Evolutionary conservation across 2,113 vertebrate species (phyloP).

Genomic region (Bos javanicus): DNA sequence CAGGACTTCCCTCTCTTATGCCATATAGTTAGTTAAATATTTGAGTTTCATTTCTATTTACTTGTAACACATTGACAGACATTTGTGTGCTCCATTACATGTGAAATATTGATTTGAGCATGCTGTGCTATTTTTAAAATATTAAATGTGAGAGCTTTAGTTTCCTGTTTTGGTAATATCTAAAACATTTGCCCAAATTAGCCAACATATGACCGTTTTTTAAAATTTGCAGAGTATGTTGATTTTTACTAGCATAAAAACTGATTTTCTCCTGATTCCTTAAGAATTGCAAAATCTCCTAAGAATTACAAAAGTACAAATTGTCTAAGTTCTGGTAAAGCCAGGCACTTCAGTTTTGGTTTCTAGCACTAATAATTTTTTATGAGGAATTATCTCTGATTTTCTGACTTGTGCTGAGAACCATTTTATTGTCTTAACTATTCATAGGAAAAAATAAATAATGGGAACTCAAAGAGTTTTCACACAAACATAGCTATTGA

Average conservation of each 20-base stretch:
- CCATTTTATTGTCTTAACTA: constrained; percentile 20
- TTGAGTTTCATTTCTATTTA: not conserved
- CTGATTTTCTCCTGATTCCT: not conserved
- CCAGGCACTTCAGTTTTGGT: constrained; percentile 45
- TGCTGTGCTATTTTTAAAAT: constrained; percentile 3
- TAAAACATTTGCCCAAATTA: not conserved
- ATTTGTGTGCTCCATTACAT: not conserved
- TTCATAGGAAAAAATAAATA: constrained; percentile 44
- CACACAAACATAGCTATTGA: constrained; percentile 12
- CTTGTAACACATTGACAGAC: not conserved
- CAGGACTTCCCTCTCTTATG: not conserved
- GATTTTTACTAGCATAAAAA: not conserved
- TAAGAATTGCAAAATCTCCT: not conserved
- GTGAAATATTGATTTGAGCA: not conserved
- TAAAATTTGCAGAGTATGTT: not conserved
- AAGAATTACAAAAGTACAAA: constrained; percentile 7
- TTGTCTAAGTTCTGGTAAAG: constrained; percentile 35
- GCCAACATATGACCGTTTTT: not conserved
- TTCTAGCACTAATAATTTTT: constrained; percentile 41
- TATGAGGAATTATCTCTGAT: constrained; percentile 24
- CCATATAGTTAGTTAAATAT: not conserved
- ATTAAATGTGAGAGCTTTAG: not conserved
- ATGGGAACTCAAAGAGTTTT: not conserved
- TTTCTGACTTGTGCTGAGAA: constrained; percentile 26
- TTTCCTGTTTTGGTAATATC: not conserved